Evolutionary conservation across 2,888 invertebrate species (phyloP), one percentile per base, ranked within the genome.

Genomic region (Euproctis similis): DNA sequence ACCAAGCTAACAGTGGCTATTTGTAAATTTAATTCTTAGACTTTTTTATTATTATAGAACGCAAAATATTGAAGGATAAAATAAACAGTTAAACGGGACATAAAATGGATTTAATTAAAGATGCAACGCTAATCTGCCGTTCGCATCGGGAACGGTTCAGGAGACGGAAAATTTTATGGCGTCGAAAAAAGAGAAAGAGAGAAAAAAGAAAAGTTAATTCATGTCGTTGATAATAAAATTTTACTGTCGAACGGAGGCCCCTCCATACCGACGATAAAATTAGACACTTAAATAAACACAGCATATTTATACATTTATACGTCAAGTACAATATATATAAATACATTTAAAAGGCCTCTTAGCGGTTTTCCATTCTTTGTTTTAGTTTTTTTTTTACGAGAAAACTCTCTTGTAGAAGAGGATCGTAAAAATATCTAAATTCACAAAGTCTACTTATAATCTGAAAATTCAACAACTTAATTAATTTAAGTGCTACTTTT

Each of bases 51-150:
- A 35, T 20, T 19, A 13, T 25, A 4, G 13, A 19, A n/a, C n/a
- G n/a, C n/a, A n/a, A 34, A 42, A 39, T 39, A 49, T 46, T 31
- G 37, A 50, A 46, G 30, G 35, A 36, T 28, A 38, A 33, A 31
- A n/a, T n/a, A n/a, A 31, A 36, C 20, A 46, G 36, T 46, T 38
- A 46, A 50, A 33, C 36, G 38, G 46, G 36, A 35, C 38, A 40
- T 50, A 46, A 48, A 48, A 40, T 53, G 48, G 52, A 52, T 62
- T 65, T 64, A 66, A 67, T 67, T 67, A 65, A 61, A 67, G 58
- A 66, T 64, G 63, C 61, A 62, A 52, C 46, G 55, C 50, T 59
- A 61, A 62, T 66, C 64, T 62, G n/a, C 45, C 40, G 49, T 50
- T 59, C 56, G 37, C 50, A 54, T 48, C 52, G 42, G 43, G 46